Conservation (phyloP, 2,888 invertebrate genomes). For the Coecobrya sp. region DNA sequence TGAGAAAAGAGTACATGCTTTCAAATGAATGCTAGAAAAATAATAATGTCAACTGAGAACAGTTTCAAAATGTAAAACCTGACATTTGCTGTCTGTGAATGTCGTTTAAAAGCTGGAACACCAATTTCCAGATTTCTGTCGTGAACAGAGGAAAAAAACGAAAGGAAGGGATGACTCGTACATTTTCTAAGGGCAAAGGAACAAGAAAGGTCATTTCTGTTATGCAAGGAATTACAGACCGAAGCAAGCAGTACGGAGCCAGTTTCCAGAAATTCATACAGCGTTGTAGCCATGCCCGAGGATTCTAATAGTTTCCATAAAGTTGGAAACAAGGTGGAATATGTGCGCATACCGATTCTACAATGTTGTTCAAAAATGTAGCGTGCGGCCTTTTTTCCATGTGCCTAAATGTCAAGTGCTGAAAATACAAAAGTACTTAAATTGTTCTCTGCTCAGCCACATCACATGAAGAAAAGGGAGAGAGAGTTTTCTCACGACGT, state of each 20-base stretch:
- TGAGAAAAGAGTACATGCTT: neutral
- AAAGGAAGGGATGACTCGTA: neutral
- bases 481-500: neutral
- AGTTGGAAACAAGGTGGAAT: neutral
- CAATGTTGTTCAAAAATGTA: neutral
- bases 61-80: neutral
- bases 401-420: constrained; percentile 35
- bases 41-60: neutral
- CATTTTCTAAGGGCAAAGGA: neutral
- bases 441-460: neutral
- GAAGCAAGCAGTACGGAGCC: neutral
- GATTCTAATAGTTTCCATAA: neutral
- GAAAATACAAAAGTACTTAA: constrained; percentile 35
- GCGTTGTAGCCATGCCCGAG: neutral
- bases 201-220: neutral
- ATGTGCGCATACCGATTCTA: neutral
- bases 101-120: neutral
- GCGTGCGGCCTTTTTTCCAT: neutral
- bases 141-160: neutral
- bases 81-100: neutral
- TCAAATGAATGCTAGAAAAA: neutral
- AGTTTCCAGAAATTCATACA: neutral
- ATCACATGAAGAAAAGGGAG: neutral
- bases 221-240: neutral
- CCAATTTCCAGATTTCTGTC: neutral